A percentile compares a stretch with the other conserved stretches of the same genome.
Conservation (phyloP, 2,113 vertebrate species). For the Sander lucioperca region DNA sequence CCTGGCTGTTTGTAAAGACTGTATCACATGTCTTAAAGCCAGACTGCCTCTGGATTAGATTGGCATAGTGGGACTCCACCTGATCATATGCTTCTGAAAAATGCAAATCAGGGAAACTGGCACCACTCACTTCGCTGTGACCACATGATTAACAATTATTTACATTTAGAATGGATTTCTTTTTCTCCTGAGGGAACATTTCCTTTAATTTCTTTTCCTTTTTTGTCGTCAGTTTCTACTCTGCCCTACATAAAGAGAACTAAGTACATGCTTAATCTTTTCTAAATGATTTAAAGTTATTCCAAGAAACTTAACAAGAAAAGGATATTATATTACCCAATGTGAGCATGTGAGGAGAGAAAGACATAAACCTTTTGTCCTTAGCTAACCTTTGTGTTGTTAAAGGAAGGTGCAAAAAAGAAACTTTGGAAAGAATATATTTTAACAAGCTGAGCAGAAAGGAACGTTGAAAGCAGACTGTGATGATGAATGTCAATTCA, state of each 20-base stretch:
- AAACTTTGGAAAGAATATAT: constrained; percentile 32
- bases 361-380: not conserved
- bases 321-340: not conserved
- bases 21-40: constrained; percentile 92
- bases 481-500: constrained; percentile 43
- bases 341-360: not conserved
- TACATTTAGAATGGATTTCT: constrained; percentile 65
- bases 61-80: constrained; percentile 68
- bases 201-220: constrained; percentile 9
- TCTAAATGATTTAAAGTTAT: constrained; percentile 24
- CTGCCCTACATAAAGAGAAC: constrained; percentile 12
- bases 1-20: constrained; percentile 79
- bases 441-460: constrained; percentile 38
- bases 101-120: constrained; percentile 64
- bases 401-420: constrained; percentile 19
- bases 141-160: constrained; percentile 62
- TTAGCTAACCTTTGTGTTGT: constrained; percentile 28
- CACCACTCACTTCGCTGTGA: constrained; percentile 35
- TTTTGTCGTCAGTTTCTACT: constrained; percentile 1
- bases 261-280: not conserved
- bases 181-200: constrained; percentile 10
- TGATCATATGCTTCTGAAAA: constrained; percentile 65
- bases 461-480: constrained; percentile 40
- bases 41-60: constrained; percentile 83
- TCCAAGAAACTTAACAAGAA: constrained; percentile 3